Evolutionary conservation across 23 tunicate genomes (phyloP), one percentile per base, ranked within the genome.

Genomic region (Trididemnum clinides): DNA sequence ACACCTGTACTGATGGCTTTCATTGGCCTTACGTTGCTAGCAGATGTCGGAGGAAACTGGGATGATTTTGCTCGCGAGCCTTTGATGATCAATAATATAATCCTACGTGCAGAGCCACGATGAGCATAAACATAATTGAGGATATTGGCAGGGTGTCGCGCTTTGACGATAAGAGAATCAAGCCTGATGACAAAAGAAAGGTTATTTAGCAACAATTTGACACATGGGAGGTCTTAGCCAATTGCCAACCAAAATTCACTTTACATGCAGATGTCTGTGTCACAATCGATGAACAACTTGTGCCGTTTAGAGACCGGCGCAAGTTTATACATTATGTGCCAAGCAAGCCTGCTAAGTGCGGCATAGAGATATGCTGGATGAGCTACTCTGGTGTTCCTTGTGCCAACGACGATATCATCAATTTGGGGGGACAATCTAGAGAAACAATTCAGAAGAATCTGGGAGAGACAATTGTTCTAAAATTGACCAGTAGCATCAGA

Each of bases 61-160:
- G 76, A 32, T 2, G 38, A 4, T 69, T 21, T 37, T 69, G 36
- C 30, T 21, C 76, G 38, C 30, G 76, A 69, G 76, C 69, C 21
- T 59, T 59, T 59, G 38, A 37, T 28, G 76, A 69, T 69, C 12
- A 15, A 6, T 69, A 27, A 69, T 37, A 69, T 27, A 30, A 28
- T 30, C 37, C 36, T 69, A 69, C 21, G 76, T 69, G 21, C 76
- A 69, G 76, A 69, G 76, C 76, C 76, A 69, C 76, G 37, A 69
- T 69, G 76, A 69, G 76, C 37, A 69, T 29, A 69, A 69, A 69
- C n/a, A 69, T 15, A 69, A 27, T 69, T 59, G 69, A 59, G 27
- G 69, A 59, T 59, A 59, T 59, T 21, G 6, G 26, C 22, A 59
- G 27, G 27, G 21, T 59, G 69, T 59, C 21, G 69, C 69, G 69